Conservation (phyloP, 2,888 invertebrate genomes). For the Thecocarcelia acutangulata region DNA sequence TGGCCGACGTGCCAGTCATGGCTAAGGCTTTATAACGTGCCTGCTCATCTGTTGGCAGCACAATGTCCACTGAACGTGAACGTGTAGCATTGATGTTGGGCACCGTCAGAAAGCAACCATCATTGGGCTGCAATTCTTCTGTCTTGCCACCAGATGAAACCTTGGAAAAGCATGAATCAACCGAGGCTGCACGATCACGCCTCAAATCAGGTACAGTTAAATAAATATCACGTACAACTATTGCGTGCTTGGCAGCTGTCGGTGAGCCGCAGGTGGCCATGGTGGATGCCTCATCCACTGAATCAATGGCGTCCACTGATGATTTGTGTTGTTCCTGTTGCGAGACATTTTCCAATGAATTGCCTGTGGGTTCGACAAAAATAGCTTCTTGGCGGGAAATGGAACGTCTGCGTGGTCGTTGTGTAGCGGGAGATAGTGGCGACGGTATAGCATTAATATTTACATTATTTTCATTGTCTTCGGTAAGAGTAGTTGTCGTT, state of each 20-base stretch:
- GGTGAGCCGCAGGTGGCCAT: conserved; percentile 79
- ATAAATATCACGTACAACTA: conserved; percentile 87
- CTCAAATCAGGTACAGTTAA: conserved; percentile 91
- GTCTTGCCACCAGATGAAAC: conserved; percentile 87
- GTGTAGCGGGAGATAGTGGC: conserved; percentile 77
- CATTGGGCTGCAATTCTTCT: conserved; percentile 85
- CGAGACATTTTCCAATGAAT: conserved; percentile 87
- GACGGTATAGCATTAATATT: conserved; percentile 63
- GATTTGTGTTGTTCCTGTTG: conserved; percentile 79
- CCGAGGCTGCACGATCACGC: conserved; percentile 92
- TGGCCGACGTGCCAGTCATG: conserved; percentile 83
- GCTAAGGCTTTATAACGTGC: conserved; percentile 92
- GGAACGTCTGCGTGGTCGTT: conserved; percentile 85
- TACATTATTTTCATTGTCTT: conserved; percentile 72
- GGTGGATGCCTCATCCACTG: conserved; percentile 79
- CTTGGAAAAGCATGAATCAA: conserved; percentile 92
- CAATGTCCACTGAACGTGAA: conserved; percentile 93
- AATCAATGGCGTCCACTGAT: conserved; percentile 75
- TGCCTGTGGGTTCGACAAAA: conserved; percentile 88
- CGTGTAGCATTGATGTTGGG: conserved; percentile 87
- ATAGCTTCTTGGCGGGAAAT: conserved; percentile 92
- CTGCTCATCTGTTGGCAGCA: conserved; percentile 92
- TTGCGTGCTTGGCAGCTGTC: conserved; percentile 73
- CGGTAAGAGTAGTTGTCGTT: conserved; percentile 27
- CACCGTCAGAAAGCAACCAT: conserved; percentile 84